These are phyloP conservation scores for Gadopsis bispinosus DNA, from an alignment of 2,797 vertebrate species.

Conservation along the genomic window DNA sequence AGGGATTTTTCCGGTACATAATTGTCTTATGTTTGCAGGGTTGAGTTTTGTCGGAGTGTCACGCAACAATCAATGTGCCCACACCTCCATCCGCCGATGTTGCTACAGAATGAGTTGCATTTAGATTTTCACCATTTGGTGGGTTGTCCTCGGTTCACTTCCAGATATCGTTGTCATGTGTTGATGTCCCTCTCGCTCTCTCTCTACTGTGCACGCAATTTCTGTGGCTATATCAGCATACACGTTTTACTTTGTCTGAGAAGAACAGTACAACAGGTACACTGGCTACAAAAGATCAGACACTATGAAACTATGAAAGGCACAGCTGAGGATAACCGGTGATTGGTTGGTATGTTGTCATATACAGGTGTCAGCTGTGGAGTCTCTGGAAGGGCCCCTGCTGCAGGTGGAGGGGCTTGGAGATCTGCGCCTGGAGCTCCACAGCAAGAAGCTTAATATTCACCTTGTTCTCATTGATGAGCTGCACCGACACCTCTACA, in stretches of 20 bases:
- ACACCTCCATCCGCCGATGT: not conserved
- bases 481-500: conserved; percentile 96
- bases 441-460: conserved; percentile 98
- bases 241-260: not conserved
- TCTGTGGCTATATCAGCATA: not conserved
- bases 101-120: not conserved
- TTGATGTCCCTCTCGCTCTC: not conserved
- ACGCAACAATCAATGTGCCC: not conserved
- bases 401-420: conserved; percentile 97
- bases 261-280: not conserved
- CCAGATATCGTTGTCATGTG: not conserved
- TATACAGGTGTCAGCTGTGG: conserved; percentile 93
- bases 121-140: not conserved
- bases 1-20: not conserved
- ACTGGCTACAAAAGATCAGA: not conserved
- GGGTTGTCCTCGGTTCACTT: not conserved
- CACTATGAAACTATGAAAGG: not conserved
- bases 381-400: conserved; percentile 92
- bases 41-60: not conserved
- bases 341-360: conserved; percentile 27
- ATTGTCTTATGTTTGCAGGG: conserved; percentile 4
- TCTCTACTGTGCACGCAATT: not conserved
- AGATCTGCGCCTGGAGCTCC: conserved; percentile 95
- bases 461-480: conserved; percentile 96
- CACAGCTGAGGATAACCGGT: not conserved